Evolutionary conservation across 1,140 invertebrate genomes (phyloP).

Genomic region (Drosophila obscura): DNA sequence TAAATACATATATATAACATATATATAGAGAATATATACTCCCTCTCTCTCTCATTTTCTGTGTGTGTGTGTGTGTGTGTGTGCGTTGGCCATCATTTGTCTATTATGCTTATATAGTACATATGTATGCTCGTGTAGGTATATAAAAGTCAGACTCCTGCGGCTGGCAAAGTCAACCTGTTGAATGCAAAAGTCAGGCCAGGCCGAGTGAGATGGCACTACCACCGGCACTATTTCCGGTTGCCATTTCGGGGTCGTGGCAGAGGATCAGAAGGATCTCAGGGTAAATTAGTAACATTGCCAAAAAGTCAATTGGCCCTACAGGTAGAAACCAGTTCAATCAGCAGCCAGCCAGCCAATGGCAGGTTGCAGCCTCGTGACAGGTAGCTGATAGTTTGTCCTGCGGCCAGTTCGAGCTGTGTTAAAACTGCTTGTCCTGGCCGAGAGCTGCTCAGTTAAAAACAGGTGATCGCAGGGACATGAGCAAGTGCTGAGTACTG

Average conservation of each 20-base stretch:
- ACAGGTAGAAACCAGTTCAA: conserved; percentile 43
- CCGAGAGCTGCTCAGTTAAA: conserved; percentile 58
- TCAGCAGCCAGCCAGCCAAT: conserved; percentile 38
- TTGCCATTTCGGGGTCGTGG: conserved; percentile 39
- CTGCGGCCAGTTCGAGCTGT: conserved; percentile 19
- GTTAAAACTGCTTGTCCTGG: conserved; percentile 60
- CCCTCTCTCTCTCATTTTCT: conserved; percentile 9
- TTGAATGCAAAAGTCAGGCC: conserved; percentile 48
- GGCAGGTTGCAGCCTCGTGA: conserved; percentile 14
- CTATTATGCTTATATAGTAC: conserved; percentile 34
- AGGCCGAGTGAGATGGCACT: conserved; percentile 22
- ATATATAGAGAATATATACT: background rate
- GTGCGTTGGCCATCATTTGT: conserved; percentile 43
- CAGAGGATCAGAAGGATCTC: conserved; percentile 41
- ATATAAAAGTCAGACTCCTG: conserved; percentile 71
- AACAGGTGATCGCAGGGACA: conserved; percentile 75
- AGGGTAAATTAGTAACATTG: conserved; percentile 54
- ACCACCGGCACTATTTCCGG: conserved; percentile 22
- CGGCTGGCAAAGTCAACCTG: conserved; percentile 70
- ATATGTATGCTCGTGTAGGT: conserved; percentile 26
- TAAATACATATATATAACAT: conserved; percentile 1
- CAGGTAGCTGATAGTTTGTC: conserved; percentile 21
- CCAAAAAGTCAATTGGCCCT: conserved; percentile 76
- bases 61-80: conserved; percentile 11
- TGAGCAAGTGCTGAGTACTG: conserved; percentile 38